Conservation (phyloP, 1,140 invertebrate species). For the Oedothorax gibbosus region DNA sequence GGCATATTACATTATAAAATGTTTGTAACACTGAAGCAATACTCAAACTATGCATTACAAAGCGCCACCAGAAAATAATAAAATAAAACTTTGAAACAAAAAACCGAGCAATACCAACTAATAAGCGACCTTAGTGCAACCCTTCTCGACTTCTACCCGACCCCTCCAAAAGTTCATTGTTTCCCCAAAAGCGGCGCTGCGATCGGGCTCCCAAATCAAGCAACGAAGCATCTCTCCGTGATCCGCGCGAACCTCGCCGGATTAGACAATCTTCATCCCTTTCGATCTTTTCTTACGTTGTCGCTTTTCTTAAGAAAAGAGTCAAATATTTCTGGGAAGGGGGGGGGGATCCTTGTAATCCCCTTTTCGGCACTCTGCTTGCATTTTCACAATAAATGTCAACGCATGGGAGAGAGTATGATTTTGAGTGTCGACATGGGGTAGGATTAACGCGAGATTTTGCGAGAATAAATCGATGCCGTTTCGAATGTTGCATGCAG, state of each 20-base stretch:
- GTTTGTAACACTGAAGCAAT: no score
- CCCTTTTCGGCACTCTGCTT: neutral
- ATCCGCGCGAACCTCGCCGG: constrained; percentile 1
- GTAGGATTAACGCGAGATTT: no score
- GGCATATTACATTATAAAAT: no score
- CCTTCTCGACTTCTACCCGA: neutral
- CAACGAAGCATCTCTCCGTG: neutral
- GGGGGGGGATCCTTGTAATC: constrained; percentile 1
- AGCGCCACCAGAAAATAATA: no score
- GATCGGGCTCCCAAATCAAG: neutral
- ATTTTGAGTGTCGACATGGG: no score
- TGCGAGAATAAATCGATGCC: no score
- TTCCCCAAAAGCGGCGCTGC: constrained; percentile 49
- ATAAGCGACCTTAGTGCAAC: neutral
- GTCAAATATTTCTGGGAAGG: no score
- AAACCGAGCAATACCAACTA: neutral
- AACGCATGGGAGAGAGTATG: no score
- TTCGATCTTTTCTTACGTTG: constrained; percentile 20
- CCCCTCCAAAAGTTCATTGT: constrained; percentile 2
- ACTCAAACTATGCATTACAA: no score
- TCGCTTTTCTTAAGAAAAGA: constrained; percentile 4
- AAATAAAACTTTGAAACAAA: no score
- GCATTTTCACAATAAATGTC: no score
- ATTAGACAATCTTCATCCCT: constrained; percentile 41
- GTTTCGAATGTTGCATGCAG: no score